Conservation (phyloP, 2,888 invertebrate species). For the Schizotus pectinicornis region DNA sequence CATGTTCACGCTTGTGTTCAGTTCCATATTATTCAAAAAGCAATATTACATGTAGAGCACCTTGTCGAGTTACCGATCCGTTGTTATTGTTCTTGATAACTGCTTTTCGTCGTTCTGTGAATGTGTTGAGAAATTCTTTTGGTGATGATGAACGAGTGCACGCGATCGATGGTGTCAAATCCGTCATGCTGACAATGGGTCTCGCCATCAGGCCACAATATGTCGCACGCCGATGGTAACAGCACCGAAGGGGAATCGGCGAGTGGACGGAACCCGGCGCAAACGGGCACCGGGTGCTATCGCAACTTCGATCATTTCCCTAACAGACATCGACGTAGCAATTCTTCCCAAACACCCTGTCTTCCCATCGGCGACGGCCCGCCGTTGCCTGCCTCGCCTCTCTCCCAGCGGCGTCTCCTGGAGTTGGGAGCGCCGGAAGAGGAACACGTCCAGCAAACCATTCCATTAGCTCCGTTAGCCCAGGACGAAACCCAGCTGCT, state of each 20-base stretch:
- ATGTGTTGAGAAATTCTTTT: constrained; percentile 31
- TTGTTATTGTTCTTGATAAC: constrained; percentile 23
- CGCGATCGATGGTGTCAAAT: constrained; percentile 13
- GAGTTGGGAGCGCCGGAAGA: constrained; percentile 45
- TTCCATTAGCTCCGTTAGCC: constrained; percentile 50
- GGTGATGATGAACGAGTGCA: constrained; percentile 33
- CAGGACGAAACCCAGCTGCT: constrained; percentile 57
- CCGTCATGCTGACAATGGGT: constrained; percentile 15
- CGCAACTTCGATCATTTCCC: constrained; percentile 77
- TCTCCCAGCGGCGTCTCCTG: constrained; percentile 49
- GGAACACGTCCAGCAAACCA: constrained; percentile 31
- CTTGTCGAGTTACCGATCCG: constrained; percentile 26
- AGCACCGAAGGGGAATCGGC: constrained; percentile 74
- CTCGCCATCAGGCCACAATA: constrained; percentile 76
- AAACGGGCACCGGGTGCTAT: constrained; percentile 78
- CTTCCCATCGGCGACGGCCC: constrained; percentile 56
- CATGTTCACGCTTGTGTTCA: constrained; percentile 44
- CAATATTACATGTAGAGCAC: constrained; percentile 32
- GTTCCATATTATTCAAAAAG: constrained; percentile 30
- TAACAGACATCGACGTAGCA: constrained; percentile 61
- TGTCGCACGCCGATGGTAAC: constrained; percentile 87
- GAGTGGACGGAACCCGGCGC: constrained; percentile 68
- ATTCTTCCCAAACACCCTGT: constrained; percentile 61
- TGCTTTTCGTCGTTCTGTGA: constrained; percentile 33
- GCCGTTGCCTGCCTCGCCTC: constrained; percentile 50